A percentile compares a stretch with the other conserved stretches of the same genome.
Conservation (phyloP, 1,140 invertebrate genomes). For the Leptinotarsa lineolata region DNA sequence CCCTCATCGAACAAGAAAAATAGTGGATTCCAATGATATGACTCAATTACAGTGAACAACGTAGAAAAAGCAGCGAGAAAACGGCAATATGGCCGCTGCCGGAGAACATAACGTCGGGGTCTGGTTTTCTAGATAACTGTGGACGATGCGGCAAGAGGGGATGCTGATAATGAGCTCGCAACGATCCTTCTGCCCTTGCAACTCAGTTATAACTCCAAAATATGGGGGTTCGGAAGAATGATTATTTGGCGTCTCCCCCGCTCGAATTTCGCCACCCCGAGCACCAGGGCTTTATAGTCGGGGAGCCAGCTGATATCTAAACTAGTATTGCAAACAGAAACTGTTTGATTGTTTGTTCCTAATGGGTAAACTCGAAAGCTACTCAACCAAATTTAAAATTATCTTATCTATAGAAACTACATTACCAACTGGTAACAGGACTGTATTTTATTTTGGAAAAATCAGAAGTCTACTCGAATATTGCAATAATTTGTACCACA, state of each 20-base stretch:
- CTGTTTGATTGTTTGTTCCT: no score
- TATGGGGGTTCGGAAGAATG: slow-evolving; percentile 15
- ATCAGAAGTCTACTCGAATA: no score
- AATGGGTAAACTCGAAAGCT: no score
- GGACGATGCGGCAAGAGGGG: neutral
- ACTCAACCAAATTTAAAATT: no score
- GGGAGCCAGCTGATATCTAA: neutral
- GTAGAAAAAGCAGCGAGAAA: neutral
- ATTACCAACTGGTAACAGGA: no score
- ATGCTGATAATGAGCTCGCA: slow-evolving; percentile 5
- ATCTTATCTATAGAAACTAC: no score
- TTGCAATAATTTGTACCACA: no score
- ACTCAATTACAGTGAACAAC: neutral
- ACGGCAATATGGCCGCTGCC: slow-evolving; percentile 3
- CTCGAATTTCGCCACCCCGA: neutral
- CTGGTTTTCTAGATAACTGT: neutral
- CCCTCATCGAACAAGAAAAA: no score
- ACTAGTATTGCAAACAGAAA: no score
- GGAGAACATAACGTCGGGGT: neutral
- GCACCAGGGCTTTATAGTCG: neutral
- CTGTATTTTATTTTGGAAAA: no score
- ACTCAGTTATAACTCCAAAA: slow-evolving; percentile 17
- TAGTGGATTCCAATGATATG: neutral
- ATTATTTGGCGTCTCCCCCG: slow-evolving; percentile 16
- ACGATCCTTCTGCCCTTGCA: slow-evolving; percentile 1